Base-by-base conservation (phyloP, 2,888 invertebrate species). In the Drosophila basisetae region DNA sequence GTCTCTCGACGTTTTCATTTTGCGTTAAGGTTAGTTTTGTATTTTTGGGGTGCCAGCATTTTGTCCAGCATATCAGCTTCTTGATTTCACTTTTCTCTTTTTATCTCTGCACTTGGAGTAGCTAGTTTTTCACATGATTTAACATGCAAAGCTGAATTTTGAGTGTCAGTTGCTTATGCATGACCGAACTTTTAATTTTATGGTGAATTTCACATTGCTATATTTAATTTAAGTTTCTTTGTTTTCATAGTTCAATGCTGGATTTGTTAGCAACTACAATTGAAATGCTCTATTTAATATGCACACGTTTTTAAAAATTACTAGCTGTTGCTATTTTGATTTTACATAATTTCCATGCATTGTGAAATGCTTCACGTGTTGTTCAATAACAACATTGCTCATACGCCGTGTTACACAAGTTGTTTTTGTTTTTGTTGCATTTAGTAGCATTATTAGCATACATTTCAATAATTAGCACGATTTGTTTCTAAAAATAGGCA, bases 101-200 rank as follows among this genome's bases (percentile, higher is more conserved):
- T 62, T 41, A 50, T 33, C 25, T 62, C 39, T 30, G 71, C 74
- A 58, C 60, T 60, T 62, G 39, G 28, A 60, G 67, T 71, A 68
- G 73, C 76, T 81, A 77, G 79, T 86, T 87, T 83, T 81, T 77
- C 76, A 71, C 84, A 80, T 87, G 73, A 80, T 89, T 89, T 75
- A 74, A 84, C 84, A 82, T 75, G 77, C 80, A 86, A 77, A 85
- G 71, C 62, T 53, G 61, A 73, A 76, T 82, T 86, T 74, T 2
- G 56, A 77, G 54, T 59, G 55, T 30, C 71, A 69, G 64, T 58
- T 69, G 64, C 59, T 63, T 66, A 64, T 77, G 74, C 77, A 72
- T 71, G 70, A 49, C 43, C 50, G 53, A 61, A 63, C 49, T 63
- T 67, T 53, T 41, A 47, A 54, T 35, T 61, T 67, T 58, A 31